Conservation (phyloP, 1,140 invertebrate species). For the Dendrolimus kikuchii region DNA sequence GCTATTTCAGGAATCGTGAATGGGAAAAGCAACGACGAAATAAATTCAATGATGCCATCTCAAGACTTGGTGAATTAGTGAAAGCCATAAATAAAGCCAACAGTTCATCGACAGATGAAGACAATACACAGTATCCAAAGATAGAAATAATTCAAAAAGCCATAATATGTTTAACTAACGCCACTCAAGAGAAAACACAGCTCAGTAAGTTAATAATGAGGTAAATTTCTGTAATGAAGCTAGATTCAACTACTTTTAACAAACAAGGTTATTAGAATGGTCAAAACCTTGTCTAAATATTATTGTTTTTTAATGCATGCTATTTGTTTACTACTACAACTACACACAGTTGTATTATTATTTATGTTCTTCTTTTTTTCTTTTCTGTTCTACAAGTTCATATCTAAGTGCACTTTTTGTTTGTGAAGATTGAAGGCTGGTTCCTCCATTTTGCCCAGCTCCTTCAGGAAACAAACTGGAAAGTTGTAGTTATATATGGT, state of each 20-base stretch:
- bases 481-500: too few species aligned
- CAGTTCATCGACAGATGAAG: slow-evolving; percentile 22
- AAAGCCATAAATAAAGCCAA: slow-evolving; percentile 46
- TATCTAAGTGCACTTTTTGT: too few species aligned
- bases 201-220: slow-evolving; percentile 41
- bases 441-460: too few species aligned
- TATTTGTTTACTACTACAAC: too few species aligned
- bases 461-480: too few species aligned
- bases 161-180: slow-evolving; percentile 47
- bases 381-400: too few species aligned
- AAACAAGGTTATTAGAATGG: too few species aligned
- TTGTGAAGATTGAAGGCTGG: too few species aligned
- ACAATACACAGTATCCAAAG: slow-evolving; percentile 54
- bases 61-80: slow-evolving; percentile 50
- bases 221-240: slow-evolving; percentile 5
- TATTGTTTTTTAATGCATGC: too few species aligned
- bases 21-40: slow-evolving; percentile 56
- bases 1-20: slow-evolving; percentile 44
- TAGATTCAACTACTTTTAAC: not conserved
- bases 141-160: slow-evolving; percentile 63
- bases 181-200: slow-evolving; percentile 45
- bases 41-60: slow-evolving; percentile 60
- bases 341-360: too few species aligned
- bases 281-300: too few species aligned
- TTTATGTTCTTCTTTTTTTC: too few species aligned